These are phyloP conservation scores for Centropus unirufus DNA, from an alignment of 2,113 vertebrate species.

Conservation along the genomic window DNA sequence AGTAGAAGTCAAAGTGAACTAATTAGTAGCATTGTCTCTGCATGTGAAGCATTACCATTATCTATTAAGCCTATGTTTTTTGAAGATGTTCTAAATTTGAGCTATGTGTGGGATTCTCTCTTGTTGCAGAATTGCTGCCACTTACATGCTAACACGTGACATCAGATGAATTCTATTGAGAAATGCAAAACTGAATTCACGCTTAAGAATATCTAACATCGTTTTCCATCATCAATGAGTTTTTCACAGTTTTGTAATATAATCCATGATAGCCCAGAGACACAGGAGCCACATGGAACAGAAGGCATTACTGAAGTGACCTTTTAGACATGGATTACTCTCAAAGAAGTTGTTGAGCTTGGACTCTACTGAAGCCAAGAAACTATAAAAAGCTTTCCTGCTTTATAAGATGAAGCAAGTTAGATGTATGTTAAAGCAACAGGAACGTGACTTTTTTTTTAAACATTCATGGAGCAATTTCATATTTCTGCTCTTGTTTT, in stretches of 20 bases:
- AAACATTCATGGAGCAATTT: background rate
- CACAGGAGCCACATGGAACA: background rate
- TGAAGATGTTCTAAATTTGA: background rate
- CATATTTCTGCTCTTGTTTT: background rate
- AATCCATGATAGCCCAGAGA: background rate
- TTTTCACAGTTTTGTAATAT: background rate
- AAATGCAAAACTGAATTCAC: background rate
- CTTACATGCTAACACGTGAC: rapidly evolving
- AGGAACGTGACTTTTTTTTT: background rate
- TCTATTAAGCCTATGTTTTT: background rate
- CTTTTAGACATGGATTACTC: background rate
- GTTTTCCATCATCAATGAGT: background rate
- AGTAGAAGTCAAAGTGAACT: background rate
- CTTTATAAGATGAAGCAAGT: background rate
- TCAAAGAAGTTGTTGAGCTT: background rate
- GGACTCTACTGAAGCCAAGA: background rate
- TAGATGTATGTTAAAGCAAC: background rate
- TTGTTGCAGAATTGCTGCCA: background rate
- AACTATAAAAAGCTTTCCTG: background rate
- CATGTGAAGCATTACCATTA: background rate
- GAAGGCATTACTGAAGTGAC: background rate
- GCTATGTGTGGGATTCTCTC: background rate
- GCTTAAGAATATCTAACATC: background rate
- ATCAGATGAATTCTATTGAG: background rate
- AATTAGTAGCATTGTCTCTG: background rate